Base-by-base conservation (phyloP, 2,113 vertebrate genomes). In the Herpetotheres cachinnans region DNA sequence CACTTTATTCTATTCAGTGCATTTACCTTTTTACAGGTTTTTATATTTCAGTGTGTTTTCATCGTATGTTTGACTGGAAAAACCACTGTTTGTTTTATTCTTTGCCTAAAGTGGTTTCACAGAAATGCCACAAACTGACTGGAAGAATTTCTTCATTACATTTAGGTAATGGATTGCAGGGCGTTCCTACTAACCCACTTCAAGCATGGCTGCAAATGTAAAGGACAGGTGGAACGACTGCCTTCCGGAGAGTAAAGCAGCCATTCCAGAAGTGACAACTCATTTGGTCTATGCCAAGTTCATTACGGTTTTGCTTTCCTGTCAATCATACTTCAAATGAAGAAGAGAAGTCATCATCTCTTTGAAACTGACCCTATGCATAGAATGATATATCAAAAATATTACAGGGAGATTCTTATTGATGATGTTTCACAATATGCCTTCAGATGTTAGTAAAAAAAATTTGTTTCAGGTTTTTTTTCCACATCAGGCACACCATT, bases 11-110 rank as follows among this genome's bases (percentile, higher is more conserved):
- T 74, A 55, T 67, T 77, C 36, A 79, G 38, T 61, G 2, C 42
- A 78, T 92, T 95, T 44, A 65, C 70, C 58, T 72, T 69, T 55
- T 91, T 90, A 85, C 40, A 46, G 30, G 32, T 76, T 70, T 24
- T 59, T 76, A 11, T 76, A 93, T 85, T 96, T 91, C 61, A 81
- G 14, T 65, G 97, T 83, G 76, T 93, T 93, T 76, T 82, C 80
- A 90, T 79, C 73, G 38, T 66, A 16, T n/a, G 82, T 69, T 85
- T 66, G 72, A 85, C 25, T 58, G 38, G 55, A 86, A 92, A 61
- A 62, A 38, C 3, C 34, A 73, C 16, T 42, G 13, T 19, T 11
- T n/a, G 58, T 47, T 49, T 95, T 54, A 67, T 91, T 96, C 29
- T 93, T 86, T 89, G 52, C 34, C 22, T 71, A 78, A 78, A 86